Conservation (phyloP, 2,888 invertebrate species). For the Scaptomyza flava region DNA sequence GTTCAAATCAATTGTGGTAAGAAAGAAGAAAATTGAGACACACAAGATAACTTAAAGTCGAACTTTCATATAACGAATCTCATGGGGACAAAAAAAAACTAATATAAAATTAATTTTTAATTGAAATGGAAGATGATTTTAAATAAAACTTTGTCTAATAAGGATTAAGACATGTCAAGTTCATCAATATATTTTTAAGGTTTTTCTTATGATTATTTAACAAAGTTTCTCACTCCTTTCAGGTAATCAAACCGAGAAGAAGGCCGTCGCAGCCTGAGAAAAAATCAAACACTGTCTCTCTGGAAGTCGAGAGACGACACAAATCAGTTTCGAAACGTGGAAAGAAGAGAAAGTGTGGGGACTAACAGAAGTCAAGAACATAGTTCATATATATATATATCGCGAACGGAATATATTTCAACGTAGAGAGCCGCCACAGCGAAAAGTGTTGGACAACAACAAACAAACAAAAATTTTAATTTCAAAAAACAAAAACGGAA, state of each 20-base stretch:
- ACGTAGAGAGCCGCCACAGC: slow-evolving; percentile 20
- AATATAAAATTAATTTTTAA: too few relatives aligned
- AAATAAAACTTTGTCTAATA: too few relatives aligned
- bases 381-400: slow-evolving; percentile 55
- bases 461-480: slow-evolving; percentile 15
- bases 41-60: too few relatives aligned
- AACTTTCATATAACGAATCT: too few relatives aligned
- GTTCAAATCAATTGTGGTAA: background rate
- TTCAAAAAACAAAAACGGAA: background rate
- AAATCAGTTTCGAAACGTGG: slow-evolving; percentile 39
- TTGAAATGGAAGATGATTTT: too few relatives aligned
- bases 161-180: too few relatives aligned
- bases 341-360: slow-evolving; percentile 13
- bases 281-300: slow-evolving; percentile 27
- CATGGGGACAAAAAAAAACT: too few relatives aligned
- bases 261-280: slow-evolving; percentile 66
- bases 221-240: too few relatives aligned
- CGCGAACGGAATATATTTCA: slow-evolving; percentile 38
- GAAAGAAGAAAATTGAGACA: background rate
- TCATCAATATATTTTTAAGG: too few relatives aligned
- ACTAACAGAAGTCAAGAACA: slow-evolving; percentile 3
- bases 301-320: slow-evolving; percentile 45
- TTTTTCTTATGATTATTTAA: too few relatives aligned
- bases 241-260: slow-evolving; percentile 60
- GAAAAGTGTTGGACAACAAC: slow-evolving; percentile 43